Conservation (phyloP, 2,797 vertebrate species). For the Schizopygopsis malacanthus region DNA sequence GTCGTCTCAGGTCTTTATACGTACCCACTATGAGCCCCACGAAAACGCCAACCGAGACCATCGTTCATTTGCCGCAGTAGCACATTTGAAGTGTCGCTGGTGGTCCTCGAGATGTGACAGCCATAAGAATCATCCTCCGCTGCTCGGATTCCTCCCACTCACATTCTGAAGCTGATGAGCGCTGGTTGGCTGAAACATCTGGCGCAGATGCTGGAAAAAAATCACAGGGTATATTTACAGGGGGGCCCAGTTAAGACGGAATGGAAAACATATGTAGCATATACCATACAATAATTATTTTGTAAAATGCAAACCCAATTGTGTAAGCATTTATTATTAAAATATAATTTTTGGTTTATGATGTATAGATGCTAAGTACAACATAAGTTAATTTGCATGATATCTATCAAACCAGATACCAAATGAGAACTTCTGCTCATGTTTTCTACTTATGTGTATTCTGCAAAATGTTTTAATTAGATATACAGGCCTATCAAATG, state of each 20-base stretch:
- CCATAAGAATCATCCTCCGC: conserved; percentile 78
- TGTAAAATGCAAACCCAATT: not conserved
- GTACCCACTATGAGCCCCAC: conserved; percentile 77
- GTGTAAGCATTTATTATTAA: not conserved
- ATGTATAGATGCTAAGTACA: not conserved
- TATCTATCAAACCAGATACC: not conserved
- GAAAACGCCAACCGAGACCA: conserved; percentile 71
- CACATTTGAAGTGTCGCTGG: conserved; percentile 56
- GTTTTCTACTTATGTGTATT: not conserved
- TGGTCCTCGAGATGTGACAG: conserved; percentile 68
- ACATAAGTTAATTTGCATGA: not conserved
- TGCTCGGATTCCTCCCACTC: conserved; percentile 75
- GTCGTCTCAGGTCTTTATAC: conserved; percentile 62
- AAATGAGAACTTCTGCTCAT: not conserved
- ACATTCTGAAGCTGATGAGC: conserved; percentile 60
- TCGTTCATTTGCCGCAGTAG: conserved; percentile 62
- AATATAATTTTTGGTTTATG: not conserved
- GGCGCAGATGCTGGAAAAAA: conserved; percentile 74
- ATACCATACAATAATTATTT: not conserved
- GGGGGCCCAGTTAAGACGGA: conserved; percentile 23
- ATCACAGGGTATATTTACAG: conserved; percentile 16
- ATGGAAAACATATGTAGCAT: conserved; percentile 24
- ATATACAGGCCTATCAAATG: not conserved
- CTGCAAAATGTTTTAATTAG: not conserved
- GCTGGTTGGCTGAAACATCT: conserved; percentile 80